Evolutionary conservation across 2,888 invertebrate species (phyloP), one percentile per base, ranked within the genome.

Genomic region (Drosophila acutilabella): DNA sequence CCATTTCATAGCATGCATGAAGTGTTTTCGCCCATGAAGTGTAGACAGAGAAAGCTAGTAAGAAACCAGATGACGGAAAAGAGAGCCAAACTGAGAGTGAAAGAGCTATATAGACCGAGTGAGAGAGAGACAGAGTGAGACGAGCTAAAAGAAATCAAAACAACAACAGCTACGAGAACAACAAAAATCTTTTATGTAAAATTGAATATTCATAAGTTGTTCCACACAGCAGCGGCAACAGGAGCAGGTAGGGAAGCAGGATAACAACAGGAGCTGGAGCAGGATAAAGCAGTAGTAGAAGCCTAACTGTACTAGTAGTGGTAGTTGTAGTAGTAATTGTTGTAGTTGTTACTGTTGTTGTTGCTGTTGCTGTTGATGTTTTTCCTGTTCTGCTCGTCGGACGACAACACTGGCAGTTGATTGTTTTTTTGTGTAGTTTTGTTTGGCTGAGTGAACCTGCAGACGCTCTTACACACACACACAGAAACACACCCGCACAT

Each of bases 121-220:
- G 54, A 52, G n/a, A 4, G 23, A 42, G 47, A 16, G 23, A n/a
- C 26, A 47, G 40, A 40, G 48, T 48, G 54, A 57, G 65, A 20
- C 52, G n/a, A 41, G 50, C 48, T 51, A 72, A 70, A 79, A 68
- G 72, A 78, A 83, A 80, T 74, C 80, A 87, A 84, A 80, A 87
- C 65, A 87, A 85, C 72, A 76, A 86, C 78, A 76, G 66, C 73
- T 56, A 71, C 76, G 65, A 64, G 62, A 81, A 72, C 65, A 86
- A 78, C 79, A 83, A 75, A 80, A 85, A 88, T 88, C 86, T 82
- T 88, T 82, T 85, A 85, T 85, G 88, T 88, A 82, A 86, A 85
- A 85, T 85, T 85, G 85, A 85, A 85, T 85, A 85, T 85, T 85
- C 85, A 85, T 85, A 85, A 85, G 88, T 85, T 83, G 86, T 71